A percentile compares a stretch with the other conserved stretches of the same genome.
phyloP scores from a whole-genome alignment of 2,797 vertebrate species.

The Alfaro cultratus region DNA sequence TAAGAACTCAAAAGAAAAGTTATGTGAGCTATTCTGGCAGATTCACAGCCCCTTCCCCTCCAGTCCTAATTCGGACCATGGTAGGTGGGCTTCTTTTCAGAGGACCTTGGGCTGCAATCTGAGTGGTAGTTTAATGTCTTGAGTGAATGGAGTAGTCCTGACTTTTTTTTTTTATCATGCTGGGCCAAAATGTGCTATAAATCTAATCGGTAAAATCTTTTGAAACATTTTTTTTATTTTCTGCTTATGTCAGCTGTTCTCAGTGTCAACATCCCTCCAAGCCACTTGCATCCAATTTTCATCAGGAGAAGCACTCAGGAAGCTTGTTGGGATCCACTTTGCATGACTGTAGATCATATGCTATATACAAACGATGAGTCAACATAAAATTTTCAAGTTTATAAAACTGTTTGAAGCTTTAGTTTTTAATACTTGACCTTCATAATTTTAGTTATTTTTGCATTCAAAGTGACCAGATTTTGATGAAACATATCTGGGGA shows the following conservation, averaged over 20 bases:
- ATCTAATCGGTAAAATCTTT: constrained; percentile 14
- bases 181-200: not conserved
- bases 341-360: not conserved
- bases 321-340: not conserved
- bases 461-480: not conserved
- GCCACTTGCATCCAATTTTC: constrained; percentile 3
- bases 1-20: constrained; percentile 4
- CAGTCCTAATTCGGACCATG: not conserved
- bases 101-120: constrained; percentile 5
- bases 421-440: not conserved
- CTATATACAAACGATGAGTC: not conserved
- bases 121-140: constrained; percentile 1
- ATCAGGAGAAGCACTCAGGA: not conserved
- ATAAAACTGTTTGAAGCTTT: not conserved
- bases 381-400: not conserved
- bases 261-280: not conserved
- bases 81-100: constrained; percentile 6
- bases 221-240: not conserved
- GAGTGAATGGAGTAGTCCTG: not conserved
- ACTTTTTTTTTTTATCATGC: not conserved
- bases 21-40: not conserved
- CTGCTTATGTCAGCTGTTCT: constrained; percentile 5
- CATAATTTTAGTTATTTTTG: not conserved
- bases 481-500: not conserved
- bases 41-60: not conserved